Base-by-base conservation (phyloP, 2,888 invertebrate species). In the Drosophila stalkeri region DNA sequence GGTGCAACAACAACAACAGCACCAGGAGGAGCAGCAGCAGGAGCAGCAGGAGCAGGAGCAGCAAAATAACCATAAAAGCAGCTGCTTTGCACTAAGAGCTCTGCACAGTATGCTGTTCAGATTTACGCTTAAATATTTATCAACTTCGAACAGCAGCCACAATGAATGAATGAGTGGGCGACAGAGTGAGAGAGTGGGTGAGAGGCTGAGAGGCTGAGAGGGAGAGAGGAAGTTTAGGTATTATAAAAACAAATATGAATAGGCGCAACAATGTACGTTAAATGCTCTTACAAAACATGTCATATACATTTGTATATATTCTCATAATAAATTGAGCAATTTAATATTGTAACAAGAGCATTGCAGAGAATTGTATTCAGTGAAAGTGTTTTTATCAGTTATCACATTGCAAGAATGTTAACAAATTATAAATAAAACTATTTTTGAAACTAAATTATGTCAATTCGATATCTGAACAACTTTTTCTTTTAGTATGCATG, bases 91-190 rank as follows among this genome's bases (percentile, higher is more conserved):
- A 39, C 72, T 60, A 60, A 71, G 59, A 65, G 57, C 72, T 39
- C 35, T 56, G 47, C 72, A 41, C 63, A 55, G 65, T 51, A 51
- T 31, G 35, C 59, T 68, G 75, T 57, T 62, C 64, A 67, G 76
- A 70, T 80, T 82, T 75, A 35, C 64, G 54, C 74, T 83, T 66
- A 83, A 83, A 86, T 86, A 89, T 84, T 84, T 83, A 84, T 83
- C 83, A 75, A 81, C 8, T 56, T 61, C 66, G 74, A 74, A 54
- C 80, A 65, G 77, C 55, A 80, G 51, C 70, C 64, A n/a, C 61
- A 57, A 57, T 35, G 51, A 39, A 5, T 55, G 20, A 27, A 27
- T 27, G 27, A 14, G 7, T 33, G 57, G 3, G 20, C n/a, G 23
- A 33, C 8, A 37, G 37, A 3, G 14, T 1, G 37, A 2, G 14